Conservation (phyloP, 2,113 vertebrate genomes). For the Pogona vitticeps region DNA sequence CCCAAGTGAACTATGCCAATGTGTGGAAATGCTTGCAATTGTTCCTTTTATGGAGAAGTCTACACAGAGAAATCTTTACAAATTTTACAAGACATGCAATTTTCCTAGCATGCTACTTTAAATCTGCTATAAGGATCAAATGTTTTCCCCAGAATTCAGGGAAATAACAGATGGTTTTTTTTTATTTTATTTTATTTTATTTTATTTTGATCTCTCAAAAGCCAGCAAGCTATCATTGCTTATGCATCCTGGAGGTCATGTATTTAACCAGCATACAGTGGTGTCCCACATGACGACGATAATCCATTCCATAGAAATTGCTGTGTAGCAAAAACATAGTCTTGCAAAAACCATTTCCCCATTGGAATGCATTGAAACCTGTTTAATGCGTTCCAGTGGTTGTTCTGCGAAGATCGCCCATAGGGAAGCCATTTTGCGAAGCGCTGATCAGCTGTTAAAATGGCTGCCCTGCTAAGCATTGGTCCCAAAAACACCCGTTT, state of each 20-base stretch:
- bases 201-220: neutral
- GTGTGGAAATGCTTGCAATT: neutral
- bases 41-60: neutral
- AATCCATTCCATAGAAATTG: no score
- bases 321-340: no score
- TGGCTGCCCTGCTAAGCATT: no score
- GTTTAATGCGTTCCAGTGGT: no score
- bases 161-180: neutral
- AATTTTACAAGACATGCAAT: neutral
- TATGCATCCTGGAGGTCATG: neutral
- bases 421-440: no score
- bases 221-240: neutral
- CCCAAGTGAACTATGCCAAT: neutral
- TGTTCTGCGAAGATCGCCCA: no score
- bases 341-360: no score
- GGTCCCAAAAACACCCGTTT: no score
- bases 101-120: neutral
- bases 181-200: no score
- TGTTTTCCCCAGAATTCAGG: neutral
- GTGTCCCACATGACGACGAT: no score
- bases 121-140: neutral
- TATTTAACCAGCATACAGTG: neutral
- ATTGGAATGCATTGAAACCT: no score
- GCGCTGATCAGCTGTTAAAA: no score
- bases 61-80: neutral